These are phyloP conservation scores for Scortum barcoo DNA, from an alignment of 2,113 vertebrate genomes.

Conservation along the genomic window DNA sequence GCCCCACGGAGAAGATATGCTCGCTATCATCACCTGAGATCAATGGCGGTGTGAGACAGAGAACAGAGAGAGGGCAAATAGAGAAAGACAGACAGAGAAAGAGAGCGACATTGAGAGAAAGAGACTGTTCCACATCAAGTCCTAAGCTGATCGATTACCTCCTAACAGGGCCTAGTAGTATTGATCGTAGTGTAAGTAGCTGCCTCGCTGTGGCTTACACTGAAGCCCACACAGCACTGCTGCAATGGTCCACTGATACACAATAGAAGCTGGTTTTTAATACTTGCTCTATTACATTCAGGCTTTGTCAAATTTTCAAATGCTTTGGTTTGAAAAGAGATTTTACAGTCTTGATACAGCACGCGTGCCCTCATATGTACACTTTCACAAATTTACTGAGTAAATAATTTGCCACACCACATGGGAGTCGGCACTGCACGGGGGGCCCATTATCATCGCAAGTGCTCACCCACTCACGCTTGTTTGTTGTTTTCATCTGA, in stretches of 20 bases:
- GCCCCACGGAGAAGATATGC: conserved; percentile 51
- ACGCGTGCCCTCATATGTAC: conserved; percentile 6
- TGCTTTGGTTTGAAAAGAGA: conserved; percentile 27
- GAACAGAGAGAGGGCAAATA: conserved; percentile 54
- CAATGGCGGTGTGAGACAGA: conserved; percentile 60
- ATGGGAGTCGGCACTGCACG: not conserved
- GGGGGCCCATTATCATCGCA: conserved; percentile 27
- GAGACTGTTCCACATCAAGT: conserved; percentile 73
- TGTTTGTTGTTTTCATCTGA: conserved; percentile 52
- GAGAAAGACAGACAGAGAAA: conserved; percentile 57
- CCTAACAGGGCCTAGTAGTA: conserved; percentile 77
- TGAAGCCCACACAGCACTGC: conserved; percentile 61
- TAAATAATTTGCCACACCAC: conserved; percentile 47
- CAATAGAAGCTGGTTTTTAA: conserved; percentile 30
- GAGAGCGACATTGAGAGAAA: conserved; percentile 66
- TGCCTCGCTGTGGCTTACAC: conserved; percentile 70
- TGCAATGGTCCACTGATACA: conserved; percentile 49
- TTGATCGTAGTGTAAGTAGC: conserved; percentile 81
- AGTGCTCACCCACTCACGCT: conserved; percentile 22
- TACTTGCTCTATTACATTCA: not conserved
- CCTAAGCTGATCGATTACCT: conserved; percentile 80
- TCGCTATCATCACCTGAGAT: conserved; percentile 55
- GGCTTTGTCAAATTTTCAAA: not conserved
- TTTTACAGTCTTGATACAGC: conserved; percentile 8
- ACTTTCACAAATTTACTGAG: conserved; percentile 16